Conservation (phyloP, 2,888 invertebrate species). For the Drosophila merina region DNA sequence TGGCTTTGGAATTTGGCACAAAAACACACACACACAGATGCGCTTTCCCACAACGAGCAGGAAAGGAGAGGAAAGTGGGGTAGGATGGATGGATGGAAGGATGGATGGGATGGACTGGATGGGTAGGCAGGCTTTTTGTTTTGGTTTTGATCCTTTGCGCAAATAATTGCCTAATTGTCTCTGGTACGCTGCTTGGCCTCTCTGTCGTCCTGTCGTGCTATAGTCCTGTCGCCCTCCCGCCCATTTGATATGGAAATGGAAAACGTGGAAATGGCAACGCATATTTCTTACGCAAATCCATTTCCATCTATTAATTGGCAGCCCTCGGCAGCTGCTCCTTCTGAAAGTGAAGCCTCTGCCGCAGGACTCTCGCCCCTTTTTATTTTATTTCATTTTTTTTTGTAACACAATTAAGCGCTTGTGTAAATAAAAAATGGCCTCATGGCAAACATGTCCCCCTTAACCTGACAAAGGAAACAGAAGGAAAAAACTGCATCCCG, state of each 20-base stretch:
- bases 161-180: slow-evolving; percentile 81
- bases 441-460: background rate
- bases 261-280: slow-evolving; percentile 63
- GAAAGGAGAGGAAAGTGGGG: background rate
- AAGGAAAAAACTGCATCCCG: slow-evolving; percentile 18
- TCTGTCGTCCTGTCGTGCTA: slow-evolving; percentile 14
- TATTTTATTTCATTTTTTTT: slow-evolving; percentile 38
- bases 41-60: slow-evolving; percentile 46
- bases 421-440: slow-evolving; percentile 67
- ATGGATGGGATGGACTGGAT: slow-evolving; percentile 9
- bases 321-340: slow-evolving; percentile 56
- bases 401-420: slow-evolving; percentile 74
- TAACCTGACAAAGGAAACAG: slow-evolving; percentile 6
- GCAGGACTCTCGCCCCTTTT: slow-evolving; percentile 43
- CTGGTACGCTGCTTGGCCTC: slow-evolving; percentile 66
- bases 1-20: slow-evolving; percentile 32
- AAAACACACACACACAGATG: slow-evolving; percentile 43
- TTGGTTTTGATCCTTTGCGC: slow-evolving; percentile 79
- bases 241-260: background rate
- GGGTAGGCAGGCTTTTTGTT: slow-evolving; percentile 69
- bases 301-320: slow-evolving; percentile 76
- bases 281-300: slow-evolving; percentile 78
- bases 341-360: slow-evolving; percentile 44
- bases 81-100: slow-evolving; percentile 2
- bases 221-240: background rate